Evolutionary conservation across 2,888 invertebrate species (phyloP).

Genomic region (Epirrita christyi): DNA sequence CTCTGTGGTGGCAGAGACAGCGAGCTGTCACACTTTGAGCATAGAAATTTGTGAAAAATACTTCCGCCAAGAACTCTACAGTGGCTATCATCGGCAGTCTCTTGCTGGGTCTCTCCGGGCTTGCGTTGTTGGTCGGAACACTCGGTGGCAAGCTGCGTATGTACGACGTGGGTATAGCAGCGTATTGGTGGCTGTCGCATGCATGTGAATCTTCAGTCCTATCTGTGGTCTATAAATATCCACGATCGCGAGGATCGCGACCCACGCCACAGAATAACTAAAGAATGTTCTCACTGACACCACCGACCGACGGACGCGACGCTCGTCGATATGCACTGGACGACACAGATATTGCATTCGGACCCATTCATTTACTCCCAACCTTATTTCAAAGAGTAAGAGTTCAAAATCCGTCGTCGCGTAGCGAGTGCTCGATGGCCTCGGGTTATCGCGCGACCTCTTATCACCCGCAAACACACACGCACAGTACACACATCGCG

Average conservation of each 20-base stretch:
- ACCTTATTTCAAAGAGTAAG: conserved; percentile 3
- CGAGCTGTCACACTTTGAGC: no score
- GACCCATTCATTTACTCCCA: not conserved
- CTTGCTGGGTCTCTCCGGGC: no score
- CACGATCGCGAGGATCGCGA: conserved; percentile 7
- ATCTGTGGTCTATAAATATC: conserved; percentile 10
- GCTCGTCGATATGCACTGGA: conserved; percentile 18
- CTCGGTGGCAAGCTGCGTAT: not conserved
- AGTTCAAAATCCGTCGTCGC: conserved; percentile 24
- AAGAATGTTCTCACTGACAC: conserved; percentile 10
- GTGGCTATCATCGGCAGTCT: no score
- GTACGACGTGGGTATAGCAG: not conserved
- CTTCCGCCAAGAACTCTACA: no score
- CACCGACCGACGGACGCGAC: not conserved
- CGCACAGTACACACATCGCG: conserved; percentile 5
- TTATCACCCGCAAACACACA: conserved; percentile 55
- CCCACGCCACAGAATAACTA: conserved; percentile 3
- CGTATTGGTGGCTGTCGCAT: not conserved
- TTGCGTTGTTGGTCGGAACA: no score
- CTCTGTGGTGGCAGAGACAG: no score
- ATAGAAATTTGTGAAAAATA: no score
- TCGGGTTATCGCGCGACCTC: conserved; percentile 67
- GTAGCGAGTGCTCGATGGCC: conserved; percentile 34
- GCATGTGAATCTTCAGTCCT: not conserved
- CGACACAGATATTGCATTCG: conserved; percentile 13